These are phyloP conservation scores for Otus sunia DNA, from an alignment of 2,113 vertebrate genomes.

Conservation along the genomic window DNA sequence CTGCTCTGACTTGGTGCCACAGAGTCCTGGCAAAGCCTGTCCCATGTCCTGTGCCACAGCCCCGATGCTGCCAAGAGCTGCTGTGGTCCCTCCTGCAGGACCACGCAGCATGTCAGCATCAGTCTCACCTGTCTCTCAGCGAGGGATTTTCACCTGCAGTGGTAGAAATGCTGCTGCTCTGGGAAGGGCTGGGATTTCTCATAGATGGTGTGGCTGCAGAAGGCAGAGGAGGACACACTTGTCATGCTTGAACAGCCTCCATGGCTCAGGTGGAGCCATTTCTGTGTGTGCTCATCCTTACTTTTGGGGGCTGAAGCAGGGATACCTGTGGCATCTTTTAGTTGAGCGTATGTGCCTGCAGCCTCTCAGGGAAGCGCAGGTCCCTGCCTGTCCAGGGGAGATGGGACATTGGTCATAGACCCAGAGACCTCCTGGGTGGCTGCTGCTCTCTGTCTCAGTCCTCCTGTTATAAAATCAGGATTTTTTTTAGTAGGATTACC, in stretches of 20 bases:
- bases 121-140: background rate
- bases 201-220: background rate
- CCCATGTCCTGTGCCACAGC: background rate
- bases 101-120: accelerated
- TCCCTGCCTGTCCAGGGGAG: background rate
- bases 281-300: background rate
- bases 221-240: background rate
- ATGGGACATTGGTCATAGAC: accelerated
- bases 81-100: background rate
- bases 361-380: background rate
- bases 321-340: background rate
- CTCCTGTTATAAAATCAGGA: background rate
- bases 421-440: accelerated
- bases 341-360: accelerated
- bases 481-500: background rate
- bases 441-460: background rate
- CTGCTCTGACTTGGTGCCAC: background rate
- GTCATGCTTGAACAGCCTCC: no score
- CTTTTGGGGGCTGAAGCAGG: background rate
- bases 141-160: background rate
- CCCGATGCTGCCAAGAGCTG: background rate
- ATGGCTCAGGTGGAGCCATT: background rate
- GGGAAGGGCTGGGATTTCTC: background rate
- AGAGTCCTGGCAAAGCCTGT: background rate
- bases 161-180: background rate